A percentile compares a stretch with the other conserved stretches of the same genome.
phyloP scores from a whole-genome alignment of 2,888 invertebrate genomes.

The Pherbina coryleti region DNA sequence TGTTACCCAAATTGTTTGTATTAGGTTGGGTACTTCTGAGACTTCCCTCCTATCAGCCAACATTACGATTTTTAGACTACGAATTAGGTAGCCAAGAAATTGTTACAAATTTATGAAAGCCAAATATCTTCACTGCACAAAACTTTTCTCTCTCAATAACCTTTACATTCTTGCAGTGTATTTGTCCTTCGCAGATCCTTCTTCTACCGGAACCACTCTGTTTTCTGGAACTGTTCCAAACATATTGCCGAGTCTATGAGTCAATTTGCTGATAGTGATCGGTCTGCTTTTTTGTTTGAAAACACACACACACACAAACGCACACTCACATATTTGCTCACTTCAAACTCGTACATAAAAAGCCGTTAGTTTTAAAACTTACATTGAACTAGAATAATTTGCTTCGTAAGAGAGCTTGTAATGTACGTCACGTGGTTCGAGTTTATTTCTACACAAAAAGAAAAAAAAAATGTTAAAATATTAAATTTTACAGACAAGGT shows the following conservation, averaged over 20 bases:
- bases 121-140: too few species aligned
- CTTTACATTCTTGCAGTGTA: not conserved
- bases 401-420: not conserved
- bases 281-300: not conserved
- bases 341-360: not conserved
- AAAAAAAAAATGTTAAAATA: not conserved
- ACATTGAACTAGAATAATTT: not conserved
- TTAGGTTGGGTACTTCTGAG: too few species aligned
- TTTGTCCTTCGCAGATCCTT: not conserved
- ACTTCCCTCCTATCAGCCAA: too few species aligned
- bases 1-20: too few species aligned
- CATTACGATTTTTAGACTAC: too few species aligned
- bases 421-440: slow-evolving; percentile 23
- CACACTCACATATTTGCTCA: not conserved
- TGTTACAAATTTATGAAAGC: too few species aligned
- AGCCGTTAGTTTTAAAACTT: slow-evolving; percentile 7
- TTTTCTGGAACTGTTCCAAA: slow-evolving; percentile 24
- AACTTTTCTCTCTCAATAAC: too few species aligned
- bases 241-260: not conserved
- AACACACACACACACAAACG: not conserved
- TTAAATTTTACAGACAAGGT: not conserved
- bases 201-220: not conserved
- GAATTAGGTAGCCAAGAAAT: too few species aligned
- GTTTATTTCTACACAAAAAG: not conserved
- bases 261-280: slow-evolving; percentile 29